Evolutionary conservation across 2,113 vertebrate species (phyloP).

Genomic region (Peromyscus polionotus): DNA sequence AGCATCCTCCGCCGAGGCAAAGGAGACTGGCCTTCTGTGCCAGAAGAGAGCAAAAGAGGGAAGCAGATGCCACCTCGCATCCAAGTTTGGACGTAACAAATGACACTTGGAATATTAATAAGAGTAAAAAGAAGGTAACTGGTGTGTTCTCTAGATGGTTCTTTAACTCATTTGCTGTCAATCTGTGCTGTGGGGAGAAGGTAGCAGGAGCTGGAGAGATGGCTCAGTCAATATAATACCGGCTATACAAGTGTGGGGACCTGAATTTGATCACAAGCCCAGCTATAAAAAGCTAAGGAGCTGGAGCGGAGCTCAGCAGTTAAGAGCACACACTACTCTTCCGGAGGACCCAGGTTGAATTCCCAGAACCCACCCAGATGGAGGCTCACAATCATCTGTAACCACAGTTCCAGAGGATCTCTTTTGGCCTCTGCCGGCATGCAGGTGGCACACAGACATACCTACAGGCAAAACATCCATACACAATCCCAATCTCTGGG

Average conservation of each 20-base stretch:
- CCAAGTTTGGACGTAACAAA: not conserved
- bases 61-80: not conserved
- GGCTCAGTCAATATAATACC: not conserved
- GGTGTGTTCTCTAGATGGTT: not conserved
- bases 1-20: not conserved
- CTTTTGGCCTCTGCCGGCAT: not conserved
- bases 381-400: not conserved
- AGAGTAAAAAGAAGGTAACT: not conserved
- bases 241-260: not conserved
- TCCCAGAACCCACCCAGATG: not conserved
- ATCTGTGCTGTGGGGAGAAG: not conserved
- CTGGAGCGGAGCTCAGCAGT: not conserved
- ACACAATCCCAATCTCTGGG: not conserved
- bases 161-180: not conserved
- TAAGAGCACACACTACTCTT: not conserved
- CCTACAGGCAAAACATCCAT: not conserved
- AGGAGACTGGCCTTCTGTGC: not conserved
- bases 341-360: not conserved
- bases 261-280: not conserved
- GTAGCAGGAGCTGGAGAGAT: not conserved
- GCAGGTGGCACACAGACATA: not conserved
- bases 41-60: not conserved
- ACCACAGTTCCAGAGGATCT: not conserved
- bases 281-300: not conserved
- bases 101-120: constrained; percentile 17